Evolutionary conservation across 2,888 invertebrate species (phyloP), one percentile per base, ranked within the genome.

Genomic region (Drosophila dives): DNA sequence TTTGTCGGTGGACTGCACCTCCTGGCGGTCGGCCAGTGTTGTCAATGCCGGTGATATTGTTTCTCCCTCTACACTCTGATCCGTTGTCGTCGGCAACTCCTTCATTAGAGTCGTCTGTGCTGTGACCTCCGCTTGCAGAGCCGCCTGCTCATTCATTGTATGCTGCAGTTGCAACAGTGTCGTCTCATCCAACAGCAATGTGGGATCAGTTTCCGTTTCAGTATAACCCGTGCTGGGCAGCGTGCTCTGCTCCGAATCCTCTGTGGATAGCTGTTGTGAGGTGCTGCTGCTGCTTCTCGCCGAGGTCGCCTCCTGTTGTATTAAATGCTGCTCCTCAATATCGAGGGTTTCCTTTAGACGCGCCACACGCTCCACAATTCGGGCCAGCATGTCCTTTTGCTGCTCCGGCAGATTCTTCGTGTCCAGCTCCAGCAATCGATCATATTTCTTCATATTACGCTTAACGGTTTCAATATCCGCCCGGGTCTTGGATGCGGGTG

Each of bases 291-390:
- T 63, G 48, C 80, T 88, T 2, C 80, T 64, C 2, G 83, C 74
- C 8, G 76, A 77, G 20, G 79, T 75, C 5, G 80, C 79, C 53
- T 86, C 79, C 12, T 65, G 72, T 7, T 77, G 80, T 51, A 73
- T 80, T 2, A 90, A 68, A 53, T 91, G 86, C 62, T 83, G 81
- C 54, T 90, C 90, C 38, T 89, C 89, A 40, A 91, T 92, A 45
- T 93, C 92, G 59, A 93, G 72, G 1, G 93, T 90, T 50, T 93
- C 93, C 75, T 93, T 93, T 0, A 93, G 81, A 2, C 93, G 86
- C 3, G 93, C 93, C 67, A 93, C 93, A 48, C 93, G 89, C 61
- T 93, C 93, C 38, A 93, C 93, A 49, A 93, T 93, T n/a, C 92
- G 80, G 61, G 92, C 92, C 54, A 93, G 75, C 89, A 93, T 92